Evolutionary conservation across 2,797 vertebrate species (phyloP).

Genomic region (Bradypodion ventrale): DNA sequence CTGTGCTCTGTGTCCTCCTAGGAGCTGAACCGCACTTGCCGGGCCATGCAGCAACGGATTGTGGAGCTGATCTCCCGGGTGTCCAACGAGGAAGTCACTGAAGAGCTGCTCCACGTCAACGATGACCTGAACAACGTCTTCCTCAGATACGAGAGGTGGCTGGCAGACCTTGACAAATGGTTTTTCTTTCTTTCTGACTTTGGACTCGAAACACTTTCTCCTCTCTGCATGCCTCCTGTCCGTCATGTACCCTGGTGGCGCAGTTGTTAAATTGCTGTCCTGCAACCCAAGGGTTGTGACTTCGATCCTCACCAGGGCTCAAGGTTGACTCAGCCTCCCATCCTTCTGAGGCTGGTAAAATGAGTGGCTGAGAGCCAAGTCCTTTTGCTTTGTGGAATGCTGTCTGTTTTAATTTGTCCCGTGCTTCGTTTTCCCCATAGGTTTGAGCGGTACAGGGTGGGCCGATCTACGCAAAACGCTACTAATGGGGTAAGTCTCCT

Average conservation of each 20-base stretch:
- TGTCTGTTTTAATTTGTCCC: neutral
- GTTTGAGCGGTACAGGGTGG: slow-evolving; percentile 91
- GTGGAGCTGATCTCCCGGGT: slow-evolving; percentile 95
- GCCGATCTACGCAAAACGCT: slow-evolving; percentile 86
- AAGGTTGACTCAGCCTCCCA: too few species aligned
- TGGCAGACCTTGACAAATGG: neutral
- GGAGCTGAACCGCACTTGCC: slow-evolving; percentile 96
- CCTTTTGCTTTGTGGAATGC: neutral
- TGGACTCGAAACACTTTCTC: neutral
- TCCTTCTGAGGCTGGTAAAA: too few species aligned
- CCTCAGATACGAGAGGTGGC: slow-evolving; percentile 92
- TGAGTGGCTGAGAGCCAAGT: neutral
- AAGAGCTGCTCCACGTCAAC: slow-evolving; percentile 94
- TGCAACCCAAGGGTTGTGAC: too few species aligned
- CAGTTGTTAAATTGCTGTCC: too few species aligned
- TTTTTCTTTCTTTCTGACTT: too few species aligned
- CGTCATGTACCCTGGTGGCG: too few species aligned
- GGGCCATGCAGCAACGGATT: slow-evolving; percentile 95
- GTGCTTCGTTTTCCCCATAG: slow-evolving; percentile 67
- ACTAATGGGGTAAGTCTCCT: slow-evolving; percentile 91
- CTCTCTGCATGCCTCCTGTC: neutral
- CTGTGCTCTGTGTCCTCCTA: slow-evolving; percentile 60
- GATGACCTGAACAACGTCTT: slow-evolving; percentile 99
- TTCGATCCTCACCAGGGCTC: too few species aligned
- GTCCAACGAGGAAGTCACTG: slow-evolving; percentile 93